phyloP scores from a whole-genome alignment of 2,888 invertebrate genomes.

The Clepsis dumicolana region DNA sequence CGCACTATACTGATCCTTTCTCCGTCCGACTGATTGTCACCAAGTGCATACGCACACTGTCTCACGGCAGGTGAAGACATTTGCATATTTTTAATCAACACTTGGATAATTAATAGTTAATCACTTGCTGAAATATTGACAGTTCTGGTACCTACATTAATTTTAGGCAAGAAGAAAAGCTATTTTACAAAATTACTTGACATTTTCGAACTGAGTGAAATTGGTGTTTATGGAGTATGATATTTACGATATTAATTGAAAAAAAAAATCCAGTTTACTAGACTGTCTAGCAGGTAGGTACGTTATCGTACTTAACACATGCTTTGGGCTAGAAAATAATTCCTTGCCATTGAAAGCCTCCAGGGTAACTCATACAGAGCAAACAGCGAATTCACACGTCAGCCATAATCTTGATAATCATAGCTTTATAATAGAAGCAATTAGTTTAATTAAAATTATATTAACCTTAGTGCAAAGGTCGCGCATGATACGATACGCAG shows the following conservation, averaged over 20 bases:
- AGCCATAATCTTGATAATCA: constrained; percentile 28
- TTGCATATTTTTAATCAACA: constrained; percentile 4
- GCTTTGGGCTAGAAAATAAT: neutral
- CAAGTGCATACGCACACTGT: constrained; percentile 21
- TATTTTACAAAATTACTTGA: no score
- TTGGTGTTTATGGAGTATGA: no score
- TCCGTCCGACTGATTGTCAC: constrained; percentile 24
- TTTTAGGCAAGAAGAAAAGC: no score
- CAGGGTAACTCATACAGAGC: neutral
- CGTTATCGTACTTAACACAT: no score
- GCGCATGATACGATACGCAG: constrained; percentile 42
- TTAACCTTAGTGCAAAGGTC: constrained; percentile 69
- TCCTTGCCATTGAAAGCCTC: neutral
- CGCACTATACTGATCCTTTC: constrained; percentile 35
- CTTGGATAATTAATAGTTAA: neutral
- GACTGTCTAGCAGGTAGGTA: no score
- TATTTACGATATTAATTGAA: no score
- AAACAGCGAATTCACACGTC: constrained; percentile 29
- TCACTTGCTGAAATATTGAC: no score
- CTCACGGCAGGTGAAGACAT: constrained; percentile 28
- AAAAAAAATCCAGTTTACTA: no score
- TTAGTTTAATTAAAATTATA: constrained; percentile 62
- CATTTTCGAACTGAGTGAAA: no score
- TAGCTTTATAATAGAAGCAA: constrained; percentile 50
- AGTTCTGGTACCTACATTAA: no score